Evolutionary conservation across 2,888 invertebrate genomes (phyloP).

Genomic region (Macrophya alboannulata): DNA sequence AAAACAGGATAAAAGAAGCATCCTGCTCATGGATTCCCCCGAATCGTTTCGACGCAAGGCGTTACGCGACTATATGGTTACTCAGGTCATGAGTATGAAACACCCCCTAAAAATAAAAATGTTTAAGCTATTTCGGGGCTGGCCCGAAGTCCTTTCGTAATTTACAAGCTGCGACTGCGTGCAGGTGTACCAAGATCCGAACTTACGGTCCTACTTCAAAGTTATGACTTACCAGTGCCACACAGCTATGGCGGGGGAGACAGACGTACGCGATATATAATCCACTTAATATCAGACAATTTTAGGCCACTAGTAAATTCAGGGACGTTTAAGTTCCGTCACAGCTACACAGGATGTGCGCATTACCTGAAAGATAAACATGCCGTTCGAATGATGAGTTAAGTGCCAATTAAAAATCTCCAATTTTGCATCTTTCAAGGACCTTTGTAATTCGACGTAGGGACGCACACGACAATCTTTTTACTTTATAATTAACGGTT

Average conservation of each 20-base stretch:
- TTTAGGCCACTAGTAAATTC: conserved; percentile 46
- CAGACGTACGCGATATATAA: conserved; percentile 29
- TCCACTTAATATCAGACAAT: conserved; percentile 38
- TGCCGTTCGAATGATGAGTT: not conserved
- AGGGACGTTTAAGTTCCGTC: not conserved
- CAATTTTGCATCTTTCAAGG: not conserved
- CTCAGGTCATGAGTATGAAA: conserved; percentile 40
- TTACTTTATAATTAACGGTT: not conserved
- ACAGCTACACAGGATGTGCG: not conserved
- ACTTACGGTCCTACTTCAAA: conserved; percentile 35
- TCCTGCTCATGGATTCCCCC: conserved; percentile 12
- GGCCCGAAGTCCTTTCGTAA: conserved; percentile 55
- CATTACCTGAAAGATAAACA: conserved; percentile 7
- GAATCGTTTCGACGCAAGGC: conserved; percentile 21
- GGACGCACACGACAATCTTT: not conserved
- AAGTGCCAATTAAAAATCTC: not conserved
- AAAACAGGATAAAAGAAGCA: conserved; percentile 2
- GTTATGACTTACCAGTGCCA: conserved; percentile 51
- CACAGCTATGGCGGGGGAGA: not conserved
- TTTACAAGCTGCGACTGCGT: conserved; percentile 64
- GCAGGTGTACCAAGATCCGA: conserved; percentile 64
- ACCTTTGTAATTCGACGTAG: conserved; percentile 19
- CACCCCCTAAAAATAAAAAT: conserved; percentile 49
- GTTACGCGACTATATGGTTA: conserved; percentile 33
- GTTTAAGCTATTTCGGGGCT: conserved; percentile 25